These are phyloP conservation scores for Neodon shergylaensis DNA, from an alignment of 2,113 vertebrate species.

Conservation along the genomic window DNA sequence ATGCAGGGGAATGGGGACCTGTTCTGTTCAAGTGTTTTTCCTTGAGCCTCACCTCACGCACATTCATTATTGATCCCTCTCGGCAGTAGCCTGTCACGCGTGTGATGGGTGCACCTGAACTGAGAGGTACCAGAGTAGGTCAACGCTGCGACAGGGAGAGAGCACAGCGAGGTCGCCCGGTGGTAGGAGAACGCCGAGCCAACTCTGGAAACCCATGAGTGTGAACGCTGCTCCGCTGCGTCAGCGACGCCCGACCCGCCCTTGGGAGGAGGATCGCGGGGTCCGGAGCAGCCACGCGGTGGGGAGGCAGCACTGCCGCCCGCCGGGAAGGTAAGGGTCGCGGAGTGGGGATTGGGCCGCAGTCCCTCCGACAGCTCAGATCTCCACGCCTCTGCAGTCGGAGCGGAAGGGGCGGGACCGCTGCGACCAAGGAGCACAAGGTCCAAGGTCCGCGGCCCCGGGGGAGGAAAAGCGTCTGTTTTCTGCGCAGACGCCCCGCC, in stretches of 20 bases:
- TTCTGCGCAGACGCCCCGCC: slow-evolving; percentile 49
- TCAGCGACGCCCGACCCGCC: slow-evolving; percentile 56
- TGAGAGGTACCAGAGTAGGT: neutral
- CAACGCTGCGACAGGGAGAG: neutral
- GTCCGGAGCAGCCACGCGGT: neutral
- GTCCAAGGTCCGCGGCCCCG: fast-evolving
- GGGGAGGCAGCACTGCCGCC: neutral
- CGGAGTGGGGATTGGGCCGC: too few species aligned
- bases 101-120: neutral
- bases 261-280: slow-evolving; percentile 63
- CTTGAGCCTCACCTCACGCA: neutral
- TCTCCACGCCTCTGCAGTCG: neutral
- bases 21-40: neutral
- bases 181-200: neutral
- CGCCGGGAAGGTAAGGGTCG: neutral
- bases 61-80: neutral
- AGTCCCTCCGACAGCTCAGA: neutral
- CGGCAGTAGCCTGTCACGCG: neutral
- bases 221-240: slow-evolving; percentile 54
- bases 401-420: slow-evolving; percentile 21
- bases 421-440: fast-evolving
- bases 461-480: neutral
- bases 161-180: neutral
- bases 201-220: neutral
- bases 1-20: neutral